Base-by-base conservation (phyloP, 2,113 vertebrate genomes). In the Gymnocephalus cernua region DNA sequence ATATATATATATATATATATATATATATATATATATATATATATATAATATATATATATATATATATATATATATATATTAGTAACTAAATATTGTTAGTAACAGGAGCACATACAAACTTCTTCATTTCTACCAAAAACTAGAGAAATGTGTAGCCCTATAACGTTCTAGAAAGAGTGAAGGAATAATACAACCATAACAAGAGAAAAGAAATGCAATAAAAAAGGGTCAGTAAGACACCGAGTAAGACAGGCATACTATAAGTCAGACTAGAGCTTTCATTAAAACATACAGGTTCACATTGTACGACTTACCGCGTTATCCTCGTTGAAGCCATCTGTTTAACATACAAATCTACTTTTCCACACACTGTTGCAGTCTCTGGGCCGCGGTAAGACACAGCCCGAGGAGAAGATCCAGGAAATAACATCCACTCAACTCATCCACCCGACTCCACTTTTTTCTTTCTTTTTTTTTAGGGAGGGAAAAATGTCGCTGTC, bases 281-380 rank as follows among this genome's bases (percentile, higher is more conserved):
- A 56, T 69, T 44, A 27, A 53, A 58, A 13, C 69, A 58, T 13
- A 59, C 1, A 15, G 66, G 58, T 27, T 63, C 27, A 6, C n/a
- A 4, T 1, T 21, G 32, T 11, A 1, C 18, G 41, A 89, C 92
- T 92, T 79, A 94, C 93, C 92, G 76, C 15, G 86, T 83, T 82
- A 76, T 85, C 80, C 66, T 76, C 80, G 87, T 73, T 76, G 90
- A 88, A 91, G 87, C 92, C 92, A 93, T 91, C 63, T 44, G 85
- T 74, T 86, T 63, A 82, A 91, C 77, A 58, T 9, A 12, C 53
- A 84, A 68, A 86, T 86, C 53, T 79, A 93, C 92, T 92, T 93
- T 90, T 80, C 86, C 86, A 68, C 87, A 84, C 86, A 84, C 92
- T 90, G 92, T 92, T 89, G 91, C 86, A 77, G 79, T 88, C 73